Conservation (phyloP, 2,888 invertebrate genomes). For the Amiota mariae region DNA sequence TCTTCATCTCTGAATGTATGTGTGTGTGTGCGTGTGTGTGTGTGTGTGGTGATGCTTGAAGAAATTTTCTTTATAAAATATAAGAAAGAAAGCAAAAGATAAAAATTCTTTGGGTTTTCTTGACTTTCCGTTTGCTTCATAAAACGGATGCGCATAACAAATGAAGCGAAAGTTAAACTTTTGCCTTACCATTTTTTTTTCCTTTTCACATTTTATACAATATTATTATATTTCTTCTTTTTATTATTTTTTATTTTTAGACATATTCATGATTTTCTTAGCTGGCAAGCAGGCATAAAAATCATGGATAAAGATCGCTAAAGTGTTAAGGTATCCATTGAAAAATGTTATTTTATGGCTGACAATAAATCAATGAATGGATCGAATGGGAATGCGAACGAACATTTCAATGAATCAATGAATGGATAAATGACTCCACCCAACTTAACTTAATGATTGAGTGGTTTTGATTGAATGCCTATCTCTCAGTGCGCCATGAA, state of each 20-base stretch:
- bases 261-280: background rate
- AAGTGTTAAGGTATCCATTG: constrained; percentile 30
- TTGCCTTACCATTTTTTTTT: background rate
- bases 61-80: too few species aligned
- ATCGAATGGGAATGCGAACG: constrained; percentile 38
- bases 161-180: constrained; percentile 7
- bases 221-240: background rate
- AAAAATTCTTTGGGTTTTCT: too few species aligned
- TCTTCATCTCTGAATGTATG: too few species aligned
- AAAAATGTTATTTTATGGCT: background rate
- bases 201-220: too few species aligned
- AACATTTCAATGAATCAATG: constrained; percentile 33
- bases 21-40: too few species aligned
- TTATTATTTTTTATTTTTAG: background rate
- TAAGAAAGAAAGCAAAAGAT: too few species aligned
- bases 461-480: background rate
- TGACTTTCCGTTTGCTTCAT: background rate
- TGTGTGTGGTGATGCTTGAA: too few species aligned
- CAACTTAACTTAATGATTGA: background rate
- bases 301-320: constrained; percentile 34
- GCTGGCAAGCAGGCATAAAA: background rate
- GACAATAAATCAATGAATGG: constrained; percentile 4
- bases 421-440: constrained; percentile 7
- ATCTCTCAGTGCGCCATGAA: background rate
- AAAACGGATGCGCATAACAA: constrained; percentile 1